phyloP scores from a whole-genome alignment of 2,888 invertebrate species.

The Drosophila paramelanica region DNA sequence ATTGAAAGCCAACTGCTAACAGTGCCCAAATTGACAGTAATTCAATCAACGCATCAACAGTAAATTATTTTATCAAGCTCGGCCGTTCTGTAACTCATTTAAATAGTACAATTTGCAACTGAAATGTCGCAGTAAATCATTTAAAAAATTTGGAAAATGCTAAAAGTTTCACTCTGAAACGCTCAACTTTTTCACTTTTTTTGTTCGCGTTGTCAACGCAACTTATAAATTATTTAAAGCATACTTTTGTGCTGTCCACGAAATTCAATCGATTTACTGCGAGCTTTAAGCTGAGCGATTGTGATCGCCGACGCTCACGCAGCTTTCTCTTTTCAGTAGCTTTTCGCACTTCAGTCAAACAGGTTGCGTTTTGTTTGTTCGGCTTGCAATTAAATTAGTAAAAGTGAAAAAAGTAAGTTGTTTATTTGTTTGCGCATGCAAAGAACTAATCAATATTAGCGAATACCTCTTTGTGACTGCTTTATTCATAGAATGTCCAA shows the following conservation, averaged over 20 bases:
- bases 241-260: constrained; percentile 40
- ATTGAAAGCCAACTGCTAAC: constrained; percentile 9
- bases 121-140: constrained; percentile 1
- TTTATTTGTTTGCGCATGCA: constrained; percentile 26
- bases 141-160: neutral
- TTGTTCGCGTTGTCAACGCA: neutral
- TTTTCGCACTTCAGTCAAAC: constrained; percentile 16
- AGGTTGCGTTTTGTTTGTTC: constrained; percentile 22
- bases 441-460: constrained; percentile 22
- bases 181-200: neutral
- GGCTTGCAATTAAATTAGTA: constrained; percentile 13
- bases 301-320: constrained; percentile 18
- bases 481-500: constrained; percentile 58
- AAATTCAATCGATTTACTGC: constrained; percentile 33
- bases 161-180: constrained; percentile 12
- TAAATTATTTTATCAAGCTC: constrained; percentile 44
- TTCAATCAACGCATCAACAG: constrained; percentile 45
- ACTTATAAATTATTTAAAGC: constrained; percentile 37
- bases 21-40: constrained; percentile 31
- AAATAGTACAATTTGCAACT: constrained; percentile 1
- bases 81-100: constrained; percentile 6
- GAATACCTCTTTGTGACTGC: neutral
- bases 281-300: constrained; percentile 28
- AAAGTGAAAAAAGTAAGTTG: constrained; percentile 1
- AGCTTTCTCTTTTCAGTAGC: constrained; percentile 34